phyloP scores from a whole-genome alignment of 2,888 invertebrate genomes.

The Pollenia labialis region DNA sequence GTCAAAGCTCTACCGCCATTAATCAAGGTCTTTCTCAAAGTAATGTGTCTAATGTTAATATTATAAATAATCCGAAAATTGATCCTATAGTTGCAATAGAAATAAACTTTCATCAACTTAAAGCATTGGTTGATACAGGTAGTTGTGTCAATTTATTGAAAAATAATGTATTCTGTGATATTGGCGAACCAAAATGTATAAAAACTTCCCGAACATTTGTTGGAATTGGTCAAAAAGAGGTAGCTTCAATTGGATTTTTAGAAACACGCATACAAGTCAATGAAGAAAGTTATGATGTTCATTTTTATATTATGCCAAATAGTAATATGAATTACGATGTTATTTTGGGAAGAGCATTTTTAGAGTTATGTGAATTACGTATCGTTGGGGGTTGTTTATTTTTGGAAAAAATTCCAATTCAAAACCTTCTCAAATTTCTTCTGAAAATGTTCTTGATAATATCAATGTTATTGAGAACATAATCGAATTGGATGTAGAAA shows the following conservation, averaged over 20 bases:
- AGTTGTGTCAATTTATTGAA: conserved; percentile 29
- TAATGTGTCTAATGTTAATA: background rate
- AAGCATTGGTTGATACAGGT: conserved; percentile 33
- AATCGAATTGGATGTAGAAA: background rate
- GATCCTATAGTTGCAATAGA: conserved; percentile 5
- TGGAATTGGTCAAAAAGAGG: conserved; percentile 16
- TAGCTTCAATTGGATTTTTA: conserved; percentile 1
- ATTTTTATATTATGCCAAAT: conserved; percentile 19
- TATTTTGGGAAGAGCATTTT: conserved; percentile 16
- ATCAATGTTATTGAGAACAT: background rate
- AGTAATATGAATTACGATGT: conserved; percentile 14
- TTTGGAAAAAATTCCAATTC: background rate
- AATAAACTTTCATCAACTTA: conserved; percentile 7
- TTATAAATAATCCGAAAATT: background rate
- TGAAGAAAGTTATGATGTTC: background rate
- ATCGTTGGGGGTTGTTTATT: background rate
- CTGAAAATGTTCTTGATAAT: background rate
- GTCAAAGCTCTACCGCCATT: background rate
- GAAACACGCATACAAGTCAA: background rate
- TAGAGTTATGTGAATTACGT: background rate
- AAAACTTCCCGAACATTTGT: conserved; percentile 16
- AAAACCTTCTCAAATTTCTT: background rate
- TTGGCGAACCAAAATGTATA: conserved; percentile 14
- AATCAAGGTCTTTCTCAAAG: background rate
- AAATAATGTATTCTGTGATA: conserved; percentile 2